Base-by-base conservation (phyloP, 2,888 invertebrate species). In the Tachina fera region DNA sequence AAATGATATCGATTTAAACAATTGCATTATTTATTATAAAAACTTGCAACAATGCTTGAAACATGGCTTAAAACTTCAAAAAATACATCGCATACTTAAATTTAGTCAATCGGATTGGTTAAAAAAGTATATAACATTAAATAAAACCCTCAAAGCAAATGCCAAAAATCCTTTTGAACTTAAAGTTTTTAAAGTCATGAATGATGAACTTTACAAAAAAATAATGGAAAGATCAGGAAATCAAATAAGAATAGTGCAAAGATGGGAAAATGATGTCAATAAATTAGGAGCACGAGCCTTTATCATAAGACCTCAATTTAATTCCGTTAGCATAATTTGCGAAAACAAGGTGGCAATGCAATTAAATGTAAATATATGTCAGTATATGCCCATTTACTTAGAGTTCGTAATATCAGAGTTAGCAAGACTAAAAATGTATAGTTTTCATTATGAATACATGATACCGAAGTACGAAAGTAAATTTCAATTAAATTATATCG, bases 181-280 rank as follows among this genome's bases (percentile, higher is more conserved):
- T 86, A 86, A 89, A 65, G 88, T 90, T 41, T 91, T 84, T 61
- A 91, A 92, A 86, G 68, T 90, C 39, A 89, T 90, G 86, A 91
- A 89, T 71, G 91, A 91, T 77, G 77, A 45, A 49, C 45, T 76
- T 1, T 86, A 71, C 16, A 67, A 83, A 11, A 86, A 86, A 49
- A 86, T 84, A 9, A 83, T 87, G 75, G 83, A 84, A 51, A 84
- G 74, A 43, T 53, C 65, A 8, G 67, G 70, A 22, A 83, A 81
- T 8, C 43, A 19, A 22, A 53, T 65, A 10, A 75, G 47, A 53
- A n/a, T 75, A 16, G 3, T 41, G 9, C 43, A 65, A 4, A 43
- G 45, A 53, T 77, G 76, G 76, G 76, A 77, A 58, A 77, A n/a
- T 19, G 47, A 45, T 1, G 58, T 19, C 6, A 31, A 5, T 3